These are phyloP conservation scores for Myocastor coypus DNA, from an alignment of 2,113 vertebrate genomes.

Conservation along the genomic window DNA sequence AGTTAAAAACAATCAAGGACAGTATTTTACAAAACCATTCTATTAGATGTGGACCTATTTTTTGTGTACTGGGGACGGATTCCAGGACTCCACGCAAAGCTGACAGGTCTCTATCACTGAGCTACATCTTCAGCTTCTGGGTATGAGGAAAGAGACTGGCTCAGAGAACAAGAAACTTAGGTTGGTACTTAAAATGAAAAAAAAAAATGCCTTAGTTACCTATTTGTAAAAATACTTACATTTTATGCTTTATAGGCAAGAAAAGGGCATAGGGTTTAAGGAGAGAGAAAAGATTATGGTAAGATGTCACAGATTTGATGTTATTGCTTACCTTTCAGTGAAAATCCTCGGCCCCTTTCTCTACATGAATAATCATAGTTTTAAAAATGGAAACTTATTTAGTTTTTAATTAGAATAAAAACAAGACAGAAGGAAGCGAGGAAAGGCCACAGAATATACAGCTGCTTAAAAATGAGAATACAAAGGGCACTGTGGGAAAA, in stretches of 20 bases:
- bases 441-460: not conserved
- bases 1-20: not conserved
- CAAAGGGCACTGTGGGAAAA: not conserved
- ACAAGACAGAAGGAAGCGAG: not conserved
- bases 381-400: slow-evolving; percentile 12
- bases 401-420: not conserved
- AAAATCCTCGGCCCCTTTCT: not conserved
- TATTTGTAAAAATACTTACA: slow-evolving; percentile 46
- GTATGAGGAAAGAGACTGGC: not conserved
- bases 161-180: not conserved
- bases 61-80: not conserved
- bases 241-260: slow-evolving; percentile 30
- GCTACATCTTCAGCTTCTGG: not conserved
- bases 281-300: not conserved
- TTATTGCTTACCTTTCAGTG: not conserved
- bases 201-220: not conserved
- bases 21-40: not conserved
- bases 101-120: not conserved
- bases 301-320: not conserved
- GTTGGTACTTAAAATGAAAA: slow-evolving; percentile 44
- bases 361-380: not conserved
- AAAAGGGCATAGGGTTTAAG: not conserved
- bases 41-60: not conserved
- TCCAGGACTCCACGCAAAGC: not conserved
- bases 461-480: not conserved